These are phyloP conservation scores for Apamea epomidion DNA, from an alignment of 2,888 invertebrate species.

Conservation along the genomic window DNA sequence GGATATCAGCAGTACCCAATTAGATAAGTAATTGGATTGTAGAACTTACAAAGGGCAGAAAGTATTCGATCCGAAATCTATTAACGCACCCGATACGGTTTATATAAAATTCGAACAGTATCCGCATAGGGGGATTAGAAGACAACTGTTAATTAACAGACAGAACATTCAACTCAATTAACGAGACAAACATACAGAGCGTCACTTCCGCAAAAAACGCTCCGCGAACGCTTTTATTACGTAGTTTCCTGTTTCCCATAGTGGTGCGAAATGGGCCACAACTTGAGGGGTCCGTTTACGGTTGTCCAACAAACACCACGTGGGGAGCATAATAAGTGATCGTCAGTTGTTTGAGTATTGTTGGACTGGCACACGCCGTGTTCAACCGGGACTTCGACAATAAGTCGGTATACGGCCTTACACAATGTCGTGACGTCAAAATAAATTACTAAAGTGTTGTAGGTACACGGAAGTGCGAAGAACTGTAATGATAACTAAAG, in stretches of 20 bases:
- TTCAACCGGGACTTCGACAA: conserved; percentile 37
- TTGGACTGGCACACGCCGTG: conserved; percentile 15
- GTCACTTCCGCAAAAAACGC: conserved; percentile 49
- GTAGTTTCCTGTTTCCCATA: conserved; percentile 45
- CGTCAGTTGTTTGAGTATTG: conserved; percentile 23
- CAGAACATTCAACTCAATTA: conserved; percentile 36
- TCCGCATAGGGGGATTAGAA: neutral
- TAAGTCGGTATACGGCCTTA: conserved; percentile 18
- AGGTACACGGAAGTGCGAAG: neutral
- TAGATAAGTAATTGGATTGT: conserved; percentile 2
- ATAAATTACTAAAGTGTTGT: conserved; percentile 8
- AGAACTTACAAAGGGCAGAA: neutral
- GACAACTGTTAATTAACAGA: conserved; percentile 34
- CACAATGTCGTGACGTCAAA: conserved; percentile 9
- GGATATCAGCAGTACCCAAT: neutral
- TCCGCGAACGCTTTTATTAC: conserved; percentile 38
- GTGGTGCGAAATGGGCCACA: conserved; percentile 48
- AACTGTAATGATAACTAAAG: neutral
- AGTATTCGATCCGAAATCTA: neutral
- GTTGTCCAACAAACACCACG: conserved; percentile 46
- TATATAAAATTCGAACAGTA: neutral
- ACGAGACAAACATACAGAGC: conserved; percentile 31
- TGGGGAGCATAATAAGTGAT: conserved; percentile 50
- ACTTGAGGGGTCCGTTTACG: conserved; percentile 50
- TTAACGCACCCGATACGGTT: neutral